Evolutionary conservation across 2,888 invertebrate genomes (phyloP).

Genomic region (Argyresthia albistria): DNA sequence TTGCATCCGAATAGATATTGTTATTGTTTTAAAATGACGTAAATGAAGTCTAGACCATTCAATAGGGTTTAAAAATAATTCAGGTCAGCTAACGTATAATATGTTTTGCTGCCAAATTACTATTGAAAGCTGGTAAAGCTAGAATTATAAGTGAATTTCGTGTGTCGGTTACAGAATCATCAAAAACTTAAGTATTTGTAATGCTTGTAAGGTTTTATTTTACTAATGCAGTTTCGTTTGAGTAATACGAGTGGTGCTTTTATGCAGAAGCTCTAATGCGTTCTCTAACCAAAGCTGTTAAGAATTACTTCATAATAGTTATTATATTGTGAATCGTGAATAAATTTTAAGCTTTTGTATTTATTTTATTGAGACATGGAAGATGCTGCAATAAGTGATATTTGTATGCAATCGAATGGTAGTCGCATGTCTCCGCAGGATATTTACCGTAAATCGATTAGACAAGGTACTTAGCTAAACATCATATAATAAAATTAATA

Average conservation of each 20-base stretch:
- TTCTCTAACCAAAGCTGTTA: neutral
- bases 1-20: neutral
- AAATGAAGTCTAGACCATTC: neutral
- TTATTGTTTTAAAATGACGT: neutral
- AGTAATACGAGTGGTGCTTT: neutral
- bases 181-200: neutral
- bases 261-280: neutral
- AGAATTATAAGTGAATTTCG: neutral
- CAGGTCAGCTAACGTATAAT: neutral
- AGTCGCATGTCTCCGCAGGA: no score
- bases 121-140: neutral
- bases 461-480: no score
- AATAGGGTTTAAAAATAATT: neutral
- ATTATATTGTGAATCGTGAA: no score
- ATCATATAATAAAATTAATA: no score
- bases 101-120: neutral
- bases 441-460: no score
- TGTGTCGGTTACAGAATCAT: neutral
- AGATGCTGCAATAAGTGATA: no score
- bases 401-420: no score
- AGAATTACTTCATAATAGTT: no score
- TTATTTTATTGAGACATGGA: no score
- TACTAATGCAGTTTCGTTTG: neutral
- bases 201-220: neutral
- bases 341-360: no score